phyloP scores from a whole-genome alignment of 2,113 vertebrate species.

The Symphodus melops region DNA sequence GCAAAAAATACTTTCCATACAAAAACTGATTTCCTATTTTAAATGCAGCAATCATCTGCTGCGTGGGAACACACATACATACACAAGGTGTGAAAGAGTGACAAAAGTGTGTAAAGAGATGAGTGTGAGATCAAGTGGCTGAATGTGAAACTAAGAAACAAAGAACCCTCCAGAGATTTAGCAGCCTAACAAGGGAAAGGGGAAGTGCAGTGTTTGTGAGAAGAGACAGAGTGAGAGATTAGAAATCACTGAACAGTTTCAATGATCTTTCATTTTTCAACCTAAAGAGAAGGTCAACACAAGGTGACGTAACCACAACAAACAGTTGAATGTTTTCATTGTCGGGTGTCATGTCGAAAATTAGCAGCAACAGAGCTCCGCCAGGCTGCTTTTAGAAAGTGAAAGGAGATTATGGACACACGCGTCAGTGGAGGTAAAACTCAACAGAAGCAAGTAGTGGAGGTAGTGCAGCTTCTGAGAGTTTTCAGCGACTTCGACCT shows the following conservation, averaged over 20 bases:
- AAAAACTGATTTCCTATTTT: constrained; percentile 42
- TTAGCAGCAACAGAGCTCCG: background rate
- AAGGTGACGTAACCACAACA: background rate
- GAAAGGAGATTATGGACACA: background rate
- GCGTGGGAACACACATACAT: background rate
- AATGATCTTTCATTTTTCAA: background rate
- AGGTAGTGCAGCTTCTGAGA: background rate
- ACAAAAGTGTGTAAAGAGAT: background rate
- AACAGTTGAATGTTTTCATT: background rate
- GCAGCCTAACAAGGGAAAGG: background rate
- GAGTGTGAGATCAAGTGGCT: background rate
- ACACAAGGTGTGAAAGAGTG: constrained; percentile 10
- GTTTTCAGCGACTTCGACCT: background rate
- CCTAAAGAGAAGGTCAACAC: background rate
- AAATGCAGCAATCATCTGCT: constrained; percentile 16
- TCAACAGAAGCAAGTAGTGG: background rate
- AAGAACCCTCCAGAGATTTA: background rate
- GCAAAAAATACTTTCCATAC: constrained; percentile 54
- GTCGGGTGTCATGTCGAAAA: background rate
- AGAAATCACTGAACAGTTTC: background rate
- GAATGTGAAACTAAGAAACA: constrained; percentile 10
- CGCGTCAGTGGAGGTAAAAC: background rate
- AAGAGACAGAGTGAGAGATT: background rate
- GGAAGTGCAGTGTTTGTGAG: background rate
- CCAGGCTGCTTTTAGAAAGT: too few species aligned